Evolutionary conservation across 2,113 vertebrate species (phyloP), one percentile per base, ranked within the genome.

Genomic region (Hippopotamus amphibius): DNA sequence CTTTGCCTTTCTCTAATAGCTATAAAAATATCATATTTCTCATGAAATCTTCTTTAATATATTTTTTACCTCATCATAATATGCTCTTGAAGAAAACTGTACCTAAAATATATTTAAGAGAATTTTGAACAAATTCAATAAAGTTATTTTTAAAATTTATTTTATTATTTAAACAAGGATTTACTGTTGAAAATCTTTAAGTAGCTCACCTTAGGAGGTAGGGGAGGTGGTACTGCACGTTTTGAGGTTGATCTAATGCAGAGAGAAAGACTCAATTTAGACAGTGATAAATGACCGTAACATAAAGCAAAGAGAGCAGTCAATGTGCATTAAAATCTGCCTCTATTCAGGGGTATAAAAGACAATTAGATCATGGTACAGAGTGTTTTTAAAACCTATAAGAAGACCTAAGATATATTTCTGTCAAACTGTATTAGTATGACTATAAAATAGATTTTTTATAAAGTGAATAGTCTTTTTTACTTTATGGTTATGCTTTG

Each of bases 121-220:
- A 91, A 71, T 66, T 95, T 2, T 93, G 59, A 88, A 77, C 14
- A 95, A 96, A 92, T 65, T 57, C 48, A 96, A 59, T 80, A 28
- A 59, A 66, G 86, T 90, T 84, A 94, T 43, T 93, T 81, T 11
- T 1, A 61, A 87, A 96, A 77, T 84, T 48, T 82, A 85, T 71
- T 72, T 43, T 85, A 85, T 95, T 95, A 82, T 55, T 91, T 88
- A 92, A 94, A 79, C 14, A 72, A 93, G 12, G 5, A 84, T 66
- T 83, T 85, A 95, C 37, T 81, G 21, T 61, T 93, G 15, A 95
- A 95, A 97, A 88, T 89, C 17, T 79, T 87, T 59, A 80, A 94
- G 30, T 2, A 14, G 66, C 97, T 99, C 96, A 99, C 99, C 99
- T 99, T 99, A 28, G 99, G 99, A 93, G 99, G 99, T 37, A 99